Evolutionary conservation across 2,113 vertebrate species (phyloP), one percentile per base, ranked within the genome.

Genomic region (Glareola pratincola): DNA sequence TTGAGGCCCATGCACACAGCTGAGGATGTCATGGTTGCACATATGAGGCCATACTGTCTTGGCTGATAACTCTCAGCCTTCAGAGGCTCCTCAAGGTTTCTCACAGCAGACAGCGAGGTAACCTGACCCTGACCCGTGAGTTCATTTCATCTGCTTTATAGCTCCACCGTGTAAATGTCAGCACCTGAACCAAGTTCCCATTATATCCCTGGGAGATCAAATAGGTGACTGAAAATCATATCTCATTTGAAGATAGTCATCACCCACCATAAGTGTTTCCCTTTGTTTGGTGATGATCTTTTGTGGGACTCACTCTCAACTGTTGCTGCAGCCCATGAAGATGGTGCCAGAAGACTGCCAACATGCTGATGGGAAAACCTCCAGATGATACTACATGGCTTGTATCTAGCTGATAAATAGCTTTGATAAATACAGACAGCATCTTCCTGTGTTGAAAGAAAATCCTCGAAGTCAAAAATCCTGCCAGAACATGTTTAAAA

Each of bases 1-100:
- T 20, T 0, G 0, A 62, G 27, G 30, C 5, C 27, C 9, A 5
- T 30, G 15, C 19, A n/a, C 15, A 22, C n/a, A 39, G 27, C 27
- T 45, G 51, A 48, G 26, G 32, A 45, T 48, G 12, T 27, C 36
- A 19, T 24, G 12, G 45, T 39, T 66, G 29, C 34, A 59, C 0
- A 0, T 27, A 16, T 64, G 27, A 77, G 16, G 4, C 59, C 41
- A 39, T 43, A 30, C 4, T 43, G 16, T 47, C 53, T 13, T 8
- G 26, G 21, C 18, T 85, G 79, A 34, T 43, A 74, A 34, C n/a
- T 66, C 23, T 29, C 21, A 29, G 34, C 45, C 36, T 72, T 60
- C 36, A 57, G 69, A 63, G 14, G 14, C 15, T 37, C 3, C 41
- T 63, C 34, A 75, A 54, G 9, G 45, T 56, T 85, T 45, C 67